These are phyloP conservation scores for Pipistrellus pipistrellus DNA, from an alignment of 2,797 vertebrate genomes.

Conservation along the genomic window DNA sequence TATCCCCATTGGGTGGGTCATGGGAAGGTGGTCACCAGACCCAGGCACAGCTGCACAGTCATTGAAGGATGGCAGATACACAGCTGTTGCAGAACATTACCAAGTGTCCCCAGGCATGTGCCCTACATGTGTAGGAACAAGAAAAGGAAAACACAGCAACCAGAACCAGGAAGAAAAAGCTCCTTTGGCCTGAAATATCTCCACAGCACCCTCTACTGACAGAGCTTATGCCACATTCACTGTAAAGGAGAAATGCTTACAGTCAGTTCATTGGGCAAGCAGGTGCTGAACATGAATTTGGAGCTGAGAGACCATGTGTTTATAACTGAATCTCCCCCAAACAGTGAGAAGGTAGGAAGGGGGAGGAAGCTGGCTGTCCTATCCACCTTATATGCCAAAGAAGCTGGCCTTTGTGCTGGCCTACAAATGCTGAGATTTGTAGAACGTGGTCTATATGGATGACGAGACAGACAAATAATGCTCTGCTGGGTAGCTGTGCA, in stretches of 20 bases:
- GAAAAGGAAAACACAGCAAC: neutral
- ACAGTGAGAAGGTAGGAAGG: neutral
- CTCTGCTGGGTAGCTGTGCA: neutral
- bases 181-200: neutral
- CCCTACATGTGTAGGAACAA: neutral
- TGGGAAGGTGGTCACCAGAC: neutral
- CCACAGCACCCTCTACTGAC: neutral
- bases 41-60: neutral
- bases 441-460: neutral
- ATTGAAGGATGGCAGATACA: neutral
- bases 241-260: neutral
- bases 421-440: neutral
- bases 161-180: neutral
- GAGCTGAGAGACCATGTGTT: neutral
- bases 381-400: neutral
- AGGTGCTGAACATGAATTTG: neutral
- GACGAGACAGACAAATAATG: neutral
- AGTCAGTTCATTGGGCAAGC: neutral
- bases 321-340: neutral
- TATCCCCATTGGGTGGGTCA: neutral
- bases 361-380: too few relatives aligned
- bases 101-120: neutral
- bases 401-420: neutral
- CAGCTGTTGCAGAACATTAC: neutral
- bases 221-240: accelerated